Conservation (phyloP, 2,888 invertebrate species). For the Erebia aethiops region DNA sequence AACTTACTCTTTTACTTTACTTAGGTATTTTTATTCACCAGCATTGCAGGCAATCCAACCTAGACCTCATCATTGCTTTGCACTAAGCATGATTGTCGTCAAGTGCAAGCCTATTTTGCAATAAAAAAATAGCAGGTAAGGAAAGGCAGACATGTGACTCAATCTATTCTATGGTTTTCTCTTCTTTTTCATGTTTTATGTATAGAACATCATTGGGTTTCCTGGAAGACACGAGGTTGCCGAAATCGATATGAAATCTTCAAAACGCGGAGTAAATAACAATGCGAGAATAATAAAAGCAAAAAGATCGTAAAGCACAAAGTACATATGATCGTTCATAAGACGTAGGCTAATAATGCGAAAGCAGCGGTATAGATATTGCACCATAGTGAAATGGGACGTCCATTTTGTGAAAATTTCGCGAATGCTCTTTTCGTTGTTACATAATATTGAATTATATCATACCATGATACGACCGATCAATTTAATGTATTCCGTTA, state of each 20-base stretch:
- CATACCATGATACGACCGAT: not conserved
- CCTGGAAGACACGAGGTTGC: no score
- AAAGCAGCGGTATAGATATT: constrained; percentile 24
- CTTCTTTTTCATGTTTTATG: no score
- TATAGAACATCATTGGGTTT: no score
- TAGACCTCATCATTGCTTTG: no score
- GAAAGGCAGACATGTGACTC: no score
- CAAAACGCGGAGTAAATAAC: not conserved
- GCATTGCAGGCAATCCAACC: not conserved
- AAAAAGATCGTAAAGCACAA: not conserved
- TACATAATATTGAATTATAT: constrained; percentile 41
- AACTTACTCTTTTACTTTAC: no score
- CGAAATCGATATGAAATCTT: no score
- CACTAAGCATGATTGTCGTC: no score
- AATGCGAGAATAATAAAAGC: not conserved
- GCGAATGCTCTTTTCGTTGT: constrained; percentile 35
- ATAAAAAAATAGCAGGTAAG: no score
- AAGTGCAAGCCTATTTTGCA: not conserved
- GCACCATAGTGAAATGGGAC: constrained; percentile 35
- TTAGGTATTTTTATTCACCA: not conserved
- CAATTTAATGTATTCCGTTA: not conserved
- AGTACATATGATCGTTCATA: not conserved
- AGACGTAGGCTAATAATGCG: constrained; percentile 14
- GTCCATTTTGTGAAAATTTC: constrained; percentile 43
- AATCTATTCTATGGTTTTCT: no score